Evolutionary conservation across 2,888 invertebrate species (phyloP), one percentile per base, ranked within the genome.

Genomic region (Scotopteryx bipunctaria): DNA sequence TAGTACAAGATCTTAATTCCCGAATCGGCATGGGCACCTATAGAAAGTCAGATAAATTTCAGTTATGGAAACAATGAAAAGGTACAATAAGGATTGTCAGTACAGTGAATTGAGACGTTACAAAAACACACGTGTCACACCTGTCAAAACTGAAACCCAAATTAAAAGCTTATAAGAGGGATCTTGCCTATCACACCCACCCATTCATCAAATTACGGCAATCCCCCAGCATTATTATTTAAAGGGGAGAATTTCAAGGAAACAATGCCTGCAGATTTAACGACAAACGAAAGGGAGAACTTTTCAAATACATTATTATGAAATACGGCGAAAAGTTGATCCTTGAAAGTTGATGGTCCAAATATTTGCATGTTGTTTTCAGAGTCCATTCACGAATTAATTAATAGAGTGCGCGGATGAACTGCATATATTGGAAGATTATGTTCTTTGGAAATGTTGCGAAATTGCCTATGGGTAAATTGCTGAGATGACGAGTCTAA

Each of bases 281-380:
- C 69, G 67, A 60, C 69, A 66, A 73, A 69, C 66, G 67, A 70
- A 71, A 67, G 61, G 60, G 63, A 61, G 67, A 78, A 77, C 72
- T 77, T 76, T 72, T 61, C 68, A 73, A 73, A 76, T 72, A 76
- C 68, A 74, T 76, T 77, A 75, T 70, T 71, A 62, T 76, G 71
- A 76, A 76, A 71, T 73, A 74, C 32, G 63, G 65, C 61, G 47
- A 56, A 63, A 74, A 75, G 67, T 77, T 73, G 67, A 73, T 73
- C 65, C 61, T 59, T 55, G 48, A 43, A 61, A 63, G 66, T 61
- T 59, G 61, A 61, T 66, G 64, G 64, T 57, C 65, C 65, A 65
- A 76, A 75, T 71, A 75, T 76, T 74, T 75, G 63, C 62, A 69
- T 71, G 66, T 73, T 65, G 63, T 66, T 61, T 64, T 63, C 54